phyloP scores from a whole-genome alignment of 2,113 vertebrate genomes.

The Oryzias javanicus region DNA sequence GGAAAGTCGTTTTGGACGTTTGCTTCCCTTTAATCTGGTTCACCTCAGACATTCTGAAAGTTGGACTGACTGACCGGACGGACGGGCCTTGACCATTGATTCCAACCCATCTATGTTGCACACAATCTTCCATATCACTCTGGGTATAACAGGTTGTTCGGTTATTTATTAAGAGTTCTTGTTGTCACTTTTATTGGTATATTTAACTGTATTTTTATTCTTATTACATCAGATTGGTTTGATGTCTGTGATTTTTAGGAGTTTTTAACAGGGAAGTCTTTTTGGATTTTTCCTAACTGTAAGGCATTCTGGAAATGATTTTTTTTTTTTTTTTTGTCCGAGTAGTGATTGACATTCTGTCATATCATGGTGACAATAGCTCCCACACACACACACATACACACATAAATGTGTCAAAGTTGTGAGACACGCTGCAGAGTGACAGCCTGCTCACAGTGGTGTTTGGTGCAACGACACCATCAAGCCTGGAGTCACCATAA shows the following conservation, averaged over 20 bases:
- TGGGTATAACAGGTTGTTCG: slow-evolving; percentile 56
- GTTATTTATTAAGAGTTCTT: slow-evolving; percentile 75
- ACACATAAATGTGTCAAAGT: slow-evolving; percentile 40
- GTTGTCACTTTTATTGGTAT: slow-evolving; percentile 71
- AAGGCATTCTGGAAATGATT: slow-evolving; percentile 48
- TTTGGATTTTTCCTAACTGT: slow-evolving; percentile 48
- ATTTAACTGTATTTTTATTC: slow-evolving; percentile 75
- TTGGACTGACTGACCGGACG: slow-evolving; percentile 49
- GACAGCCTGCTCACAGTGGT: slow-evolving; percentile 42
- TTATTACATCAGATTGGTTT: slow-evolving; percentile 72
- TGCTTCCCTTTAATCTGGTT: slow-evolving; percentile 74
- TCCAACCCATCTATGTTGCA: slow-evolving; percentile 41
- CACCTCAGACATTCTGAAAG: slow-evolving; percentile 46
- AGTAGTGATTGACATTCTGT: slow-evolving; percentile 62
- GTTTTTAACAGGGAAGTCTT: slow-evolving; percentile 51
- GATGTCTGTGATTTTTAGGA: slow-evolving; percentile 70
- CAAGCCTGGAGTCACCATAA: slow-evolving; percentile 44
- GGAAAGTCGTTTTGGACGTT: slow-evolving; percentile 48
- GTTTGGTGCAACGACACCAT: slow-evolving; percentile 33
- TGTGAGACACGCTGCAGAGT: slow-evolving; percentile 34
- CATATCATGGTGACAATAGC: slow-evolving; percentile 52
- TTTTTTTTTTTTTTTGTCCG: slow-evolving; percentile 55
- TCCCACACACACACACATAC: slow-evolving; percentile 1
- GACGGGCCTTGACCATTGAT: slow-evolving; percentile 27
- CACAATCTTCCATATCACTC: slow-evolving; percentile 60